Evolutionary conservation across 1,140 invertebrate species (phyloP).

Genomic region (Grapholita molesta): DNA sequence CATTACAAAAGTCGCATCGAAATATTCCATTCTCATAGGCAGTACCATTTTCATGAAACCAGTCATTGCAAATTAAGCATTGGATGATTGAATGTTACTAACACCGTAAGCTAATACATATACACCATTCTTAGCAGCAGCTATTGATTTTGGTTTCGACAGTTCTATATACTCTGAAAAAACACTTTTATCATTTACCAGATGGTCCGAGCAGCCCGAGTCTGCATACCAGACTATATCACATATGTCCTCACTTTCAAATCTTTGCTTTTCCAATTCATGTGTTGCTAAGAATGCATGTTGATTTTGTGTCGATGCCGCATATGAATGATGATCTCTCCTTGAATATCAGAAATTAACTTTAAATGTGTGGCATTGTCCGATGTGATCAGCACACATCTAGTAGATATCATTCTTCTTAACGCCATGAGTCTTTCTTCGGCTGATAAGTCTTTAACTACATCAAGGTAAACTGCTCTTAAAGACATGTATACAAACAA

Average conservation of each 20-base stretch:
- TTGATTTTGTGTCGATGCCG: neutral
- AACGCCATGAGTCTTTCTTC: conserved; percentile 43
- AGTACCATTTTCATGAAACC: too few species aligned
- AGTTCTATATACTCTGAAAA: neutral
- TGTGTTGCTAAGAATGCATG: neutral
- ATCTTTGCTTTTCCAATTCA: too few species aligned
- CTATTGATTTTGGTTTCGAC: neutral
- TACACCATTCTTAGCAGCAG: neutral
- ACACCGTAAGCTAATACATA: neutral
- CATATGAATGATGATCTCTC: too few species aligned
- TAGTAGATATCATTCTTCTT: conserved; percentile 45
- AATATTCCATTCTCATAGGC: too few species aligned
- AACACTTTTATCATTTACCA: too few species aligned
- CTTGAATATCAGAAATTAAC: neutral
- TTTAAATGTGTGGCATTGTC: conserved; percentile 36
- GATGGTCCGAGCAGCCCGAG: neutral
- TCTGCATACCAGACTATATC: neutral
- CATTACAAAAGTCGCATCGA: too few species aligned
- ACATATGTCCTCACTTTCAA: too few species aligned
- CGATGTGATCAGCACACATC: conserved; percentile 38
- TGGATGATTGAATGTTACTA: neutral
- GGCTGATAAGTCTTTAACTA: conserved; percentile 42
- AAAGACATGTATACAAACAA: conserved; percentile 41
- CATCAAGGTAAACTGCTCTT: conserved; percentile 52
- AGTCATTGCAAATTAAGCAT: too few species aligned